phyloP scores from a whole-genome alignment of 1,140 invertebrate genomes.

The Eueides isabella region DNA sequence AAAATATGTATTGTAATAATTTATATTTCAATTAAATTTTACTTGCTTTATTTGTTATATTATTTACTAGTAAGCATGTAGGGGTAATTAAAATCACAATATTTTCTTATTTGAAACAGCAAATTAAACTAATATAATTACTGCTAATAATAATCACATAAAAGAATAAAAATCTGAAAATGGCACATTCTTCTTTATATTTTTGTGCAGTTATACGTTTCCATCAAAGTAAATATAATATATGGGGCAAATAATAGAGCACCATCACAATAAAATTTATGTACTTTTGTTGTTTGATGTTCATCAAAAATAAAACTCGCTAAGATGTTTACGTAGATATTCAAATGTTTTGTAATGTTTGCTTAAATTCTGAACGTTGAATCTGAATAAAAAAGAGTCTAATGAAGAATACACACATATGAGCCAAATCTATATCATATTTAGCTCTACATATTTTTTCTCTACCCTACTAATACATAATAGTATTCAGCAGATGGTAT shows the following conservation, averaged over 20 bases:
- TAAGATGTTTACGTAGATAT: slow-evolving; percentile 26
- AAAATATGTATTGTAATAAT: too few species aligned
- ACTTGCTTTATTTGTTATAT: too few species aligned
- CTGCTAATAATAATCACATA: neutral
- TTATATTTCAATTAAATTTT: too few species aligned
- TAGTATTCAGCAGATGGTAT: neutral
- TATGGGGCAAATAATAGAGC: slow-evolving; percentile 18
- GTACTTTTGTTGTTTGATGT: slow-evolving; percentile 32
- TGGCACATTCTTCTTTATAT: slow-evolving; percentile 2
- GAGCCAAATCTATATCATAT: too few species aligned
- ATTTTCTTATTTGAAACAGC: neutral
- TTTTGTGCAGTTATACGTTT: neutral
- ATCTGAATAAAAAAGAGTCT: slow-evolving; percentile 13
- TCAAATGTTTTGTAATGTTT: slow-evolving; percentile 28
- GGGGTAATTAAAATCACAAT: neutral
- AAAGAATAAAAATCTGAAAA: neutral
- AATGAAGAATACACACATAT: too few species aligned
- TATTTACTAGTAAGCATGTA: neutral
- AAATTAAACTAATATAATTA: neutral
- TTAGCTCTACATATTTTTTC: neutral
- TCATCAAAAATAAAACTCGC: slow-evolving; percentile 40
- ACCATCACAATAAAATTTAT: slow-evolving; percentile 29
- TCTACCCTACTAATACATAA: neutral
- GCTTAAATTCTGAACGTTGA: slow-evolving; percentile 32
- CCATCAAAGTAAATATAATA: slow-evolving; percentile 22